These are phyloP conservation scores for Sitta carolinensis DNA, from an alignment of 2,797 vertebrate species.

Conservation along the genomic window DNA sequence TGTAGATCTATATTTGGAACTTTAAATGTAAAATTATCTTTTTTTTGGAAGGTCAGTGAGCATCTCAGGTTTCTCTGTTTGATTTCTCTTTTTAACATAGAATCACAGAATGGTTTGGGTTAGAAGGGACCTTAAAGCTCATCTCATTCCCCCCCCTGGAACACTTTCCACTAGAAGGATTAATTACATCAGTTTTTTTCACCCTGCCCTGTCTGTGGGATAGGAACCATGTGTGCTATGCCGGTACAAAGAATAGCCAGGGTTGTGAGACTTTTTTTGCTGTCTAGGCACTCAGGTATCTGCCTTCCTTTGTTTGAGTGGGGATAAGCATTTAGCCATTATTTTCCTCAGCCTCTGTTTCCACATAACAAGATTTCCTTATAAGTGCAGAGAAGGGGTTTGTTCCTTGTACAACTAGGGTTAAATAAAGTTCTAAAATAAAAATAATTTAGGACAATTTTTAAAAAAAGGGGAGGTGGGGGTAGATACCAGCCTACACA, in stretches of 20 bases:
- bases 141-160: not conserved
- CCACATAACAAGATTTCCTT: not conserved
- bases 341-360: not conserved
- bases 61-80: not conserved
- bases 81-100: too few relatives aligned
- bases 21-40: not conserved
- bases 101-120: not conserved
- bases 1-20: not conserved
- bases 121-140: not conserved
- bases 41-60: not conserved
- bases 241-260: not conserved
- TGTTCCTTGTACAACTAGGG: not conserved
- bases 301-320: not conserved
- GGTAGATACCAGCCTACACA: not conserved
- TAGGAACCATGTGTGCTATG: rapidly evolving
- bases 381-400: not conserved
- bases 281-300: not conserved
- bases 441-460: not conserved
- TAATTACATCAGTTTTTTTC: not conserved
- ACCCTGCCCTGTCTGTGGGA: not conserved
- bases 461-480: rapidly evolving
- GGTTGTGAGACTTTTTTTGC: not conserved
- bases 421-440: not conserved
- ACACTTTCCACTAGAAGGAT: not conserved
- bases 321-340: not conserved